These are phyloP conservation scores for Bombus superbus DNA, from an alignment of 1,140 invertebrate genomes.

Conservation along the genomic window DNA sequence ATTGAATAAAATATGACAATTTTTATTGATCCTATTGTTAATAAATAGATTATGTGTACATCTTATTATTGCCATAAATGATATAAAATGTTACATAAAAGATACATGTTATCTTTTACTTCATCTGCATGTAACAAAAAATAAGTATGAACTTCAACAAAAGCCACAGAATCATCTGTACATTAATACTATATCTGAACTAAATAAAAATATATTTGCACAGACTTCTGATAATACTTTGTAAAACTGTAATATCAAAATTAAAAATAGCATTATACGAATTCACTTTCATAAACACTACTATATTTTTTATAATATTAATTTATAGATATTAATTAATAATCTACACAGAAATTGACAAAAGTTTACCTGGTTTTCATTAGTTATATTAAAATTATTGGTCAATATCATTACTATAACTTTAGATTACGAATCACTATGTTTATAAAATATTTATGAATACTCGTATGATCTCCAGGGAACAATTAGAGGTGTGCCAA, in stretches of 20 bases:
- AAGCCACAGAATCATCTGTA: not conserved
- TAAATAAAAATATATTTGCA: not conserved
- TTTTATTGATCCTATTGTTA: not conserved
- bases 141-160: not conserved
- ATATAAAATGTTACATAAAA: not conserved
- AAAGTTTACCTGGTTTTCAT: constrained; percentile 19
- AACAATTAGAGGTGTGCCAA: not conserved
- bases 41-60: not conserved
- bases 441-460: constrained; percentile 21
- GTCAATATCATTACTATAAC: constrained; percentile 3
- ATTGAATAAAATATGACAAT: constrained; percentile 15
- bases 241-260: not conserved
- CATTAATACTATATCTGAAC: not conserved
- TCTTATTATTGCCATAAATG: not conserved
- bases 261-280: not conserved
- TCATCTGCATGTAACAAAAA: not conserved
- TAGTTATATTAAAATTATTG: constrained; percentile 22
- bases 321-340: not conserved
- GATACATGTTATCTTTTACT: not conserved
- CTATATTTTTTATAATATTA: not conserved
- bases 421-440: constrained; percentile 16
- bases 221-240: not conserved
- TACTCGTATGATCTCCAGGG: not conserved
- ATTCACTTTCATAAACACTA: not conserved
- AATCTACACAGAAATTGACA: constrained; percentile 2